These are phyloP conservation scores for Hafferia zeledoni DNA, from an alignment of 2,797 vertebrate genomes.

Conservation along the genomic window DNA sequence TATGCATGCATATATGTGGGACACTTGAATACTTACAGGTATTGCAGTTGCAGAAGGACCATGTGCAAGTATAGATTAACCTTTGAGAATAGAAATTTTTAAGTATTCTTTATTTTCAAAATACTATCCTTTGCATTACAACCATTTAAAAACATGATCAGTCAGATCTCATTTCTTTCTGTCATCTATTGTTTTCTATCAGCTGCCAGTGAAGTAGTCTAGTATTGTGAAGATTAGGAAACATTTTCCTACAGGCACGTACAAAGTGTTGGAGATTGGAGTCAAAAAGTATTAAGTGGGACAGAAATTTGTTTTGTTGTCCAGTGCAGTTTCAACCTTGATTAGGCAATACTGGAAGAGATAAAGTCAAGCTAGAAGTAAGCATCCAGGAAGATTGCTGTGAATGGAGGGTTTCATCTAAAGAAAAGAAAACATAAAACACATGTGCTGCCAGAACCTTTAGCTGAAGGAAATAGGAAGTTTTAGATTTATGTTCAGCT, in stretches of 20 bases:
- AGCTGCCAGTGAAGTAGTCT: neutral
- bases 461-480: neutral
- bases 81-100: neutral
- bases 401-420: neutral
- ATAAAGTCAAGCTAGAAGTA: neutral
- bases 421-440: neutral
- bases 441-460: neutral
- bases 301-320: neutral
- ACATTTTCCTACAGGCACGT: neutral
- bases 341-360: neutral
- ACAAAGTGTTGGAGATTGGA: neutral
- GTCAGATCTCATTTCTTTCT: neutral
- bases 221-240: neutral
- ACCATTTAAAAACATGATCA: neutral
- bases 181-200: neutral
- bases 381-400: neutral
- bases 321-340: neutral
- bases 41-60: neutral
- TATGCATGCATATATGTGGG: neutral
- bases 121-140: neutral
- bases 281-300: neutral
- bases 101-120: neutral
- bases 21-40: neutral
- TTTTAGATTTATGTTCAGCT: neutral
- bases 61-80: neutral